These are phyloP conservation scores for Erpetoichthys calabaricus DNA, from an alignment of 2,797 vertebrate species.

Conservation along the genomic window DNA sequence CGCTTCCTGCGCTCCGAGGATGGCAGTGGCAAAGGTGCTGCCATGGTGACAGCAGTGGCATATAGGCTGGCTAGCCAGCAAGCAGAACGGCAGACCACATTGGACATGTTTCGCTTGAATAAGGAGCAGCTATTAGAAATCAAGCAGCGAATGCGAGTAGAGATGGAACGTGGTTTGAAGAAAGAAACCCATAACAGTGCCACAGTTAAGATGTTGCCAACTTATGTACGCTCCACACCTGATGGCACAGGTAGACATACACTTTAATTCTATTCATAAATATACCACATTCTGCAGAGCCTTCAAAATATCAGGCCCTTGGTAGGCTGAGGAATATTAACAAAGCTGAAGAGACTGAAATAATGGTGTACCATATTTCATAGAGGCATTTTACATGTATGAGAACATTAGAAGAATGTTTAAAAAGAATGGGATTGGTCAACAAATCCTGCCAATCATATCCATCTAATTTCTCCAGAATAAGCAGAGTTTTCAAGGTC, in stretches of 20 bases:
- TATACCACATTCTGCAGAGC: neutral
- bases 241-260: slow-evolving; percentile 72
- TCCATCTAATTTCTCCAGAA: no score
- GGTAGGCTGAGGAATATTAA: no score
- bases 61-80: slow-evolving; percentile 71
- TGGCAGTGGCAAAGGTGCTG: slow-evolving; percentile 85
- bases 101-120: slow-evolving; percentile 63
- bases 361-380: no score
- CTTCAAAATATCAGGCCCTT: no score
- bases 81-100: slow-evolving; percentile 56
- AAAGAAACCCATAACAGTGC: slow-evolving; percentile 51
- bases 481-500: no score
- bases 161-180: slow-evolving; percentile 65
- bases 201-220: slow-evolving; percentile 83
- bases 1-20: slow-evolving; percentile 80
- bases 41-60: slow-evolving; percentile 93
- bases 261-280: neutral
- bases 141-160: slow-evolving; percentile 62
- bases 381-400: no score
- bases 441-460: no score
- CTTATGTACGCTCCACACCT: slow-evolving; percentile 74
- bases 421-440: no score
- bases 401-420: no score
- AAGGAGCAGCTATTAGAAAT: slow-evolving; percentile 71
- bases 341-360: neutral